A percentile compares a stretch with the other conserved stretches of the same genome.
These are phyloP conservation scores for Colaptes auratus DNA, from an alignment of 2,113 vertebrate genomes.

Conservation along the genomic window DNA sequence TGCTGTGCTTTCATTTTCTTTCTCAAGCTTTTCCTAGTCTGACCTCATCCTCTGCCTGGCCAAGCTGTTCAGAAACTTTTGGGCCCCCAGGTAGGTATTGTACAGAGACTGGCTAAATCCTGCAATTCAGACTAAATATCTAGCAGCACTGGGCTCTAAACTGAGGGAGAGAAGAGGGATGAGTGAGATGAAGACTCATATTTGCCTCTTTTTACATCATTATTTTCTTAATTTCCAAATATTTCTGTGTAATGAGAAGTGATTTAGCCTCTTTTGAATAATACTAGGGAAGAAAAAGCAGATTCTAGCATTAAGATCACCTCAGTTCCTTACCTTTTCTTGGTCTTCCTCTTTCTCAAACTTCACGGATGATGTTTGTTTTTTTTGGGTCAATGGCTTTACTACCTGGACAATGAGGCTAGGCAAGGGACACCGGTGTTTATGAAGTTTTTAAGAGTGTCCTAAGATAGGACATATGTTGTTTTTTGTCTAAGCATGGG, in stretches of 20 bases:
- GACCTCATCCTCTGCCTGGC: background rate
- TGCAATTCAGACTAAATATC: background rate
- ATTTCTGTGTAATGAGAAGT: background rate
- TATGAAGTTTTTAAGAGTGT: background rate
- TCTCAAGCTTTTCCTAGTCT: background rate
- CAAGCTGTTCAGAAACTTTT: background rate
- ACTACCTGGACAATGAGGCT: background rate
- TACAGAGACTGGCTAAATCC: background rate
- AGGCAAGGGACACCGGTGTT: background rate
- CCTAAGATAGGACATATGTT: background rate
- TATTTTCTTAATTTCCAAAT: background rate
- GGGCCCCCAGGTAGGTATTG: background rate
- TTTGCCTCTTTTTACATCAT: background rate
- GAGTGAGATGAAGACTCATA: background rate
- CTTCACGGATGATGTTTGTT: background rate
- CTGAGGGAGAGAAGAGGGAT: background rate
- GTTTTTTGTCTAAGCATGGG: background rate
- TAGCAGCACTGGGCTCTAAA: background rate
- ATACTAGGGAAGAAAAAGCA: background rate
- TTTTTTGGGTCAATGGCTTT: background rate
- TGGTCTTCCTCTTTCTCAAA: background rate
- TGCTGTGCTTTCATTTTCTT: constrained; percentile 13
- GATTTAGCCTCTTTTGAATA: background rate
- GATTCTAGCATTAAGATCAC: background rate
- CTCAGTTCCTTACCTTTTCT: background rate